These are phyloP conservation scores for Tyto alba DNA, from an alignment of 2,113 vertebrate species.

Conservation along the genomic window DNA sequence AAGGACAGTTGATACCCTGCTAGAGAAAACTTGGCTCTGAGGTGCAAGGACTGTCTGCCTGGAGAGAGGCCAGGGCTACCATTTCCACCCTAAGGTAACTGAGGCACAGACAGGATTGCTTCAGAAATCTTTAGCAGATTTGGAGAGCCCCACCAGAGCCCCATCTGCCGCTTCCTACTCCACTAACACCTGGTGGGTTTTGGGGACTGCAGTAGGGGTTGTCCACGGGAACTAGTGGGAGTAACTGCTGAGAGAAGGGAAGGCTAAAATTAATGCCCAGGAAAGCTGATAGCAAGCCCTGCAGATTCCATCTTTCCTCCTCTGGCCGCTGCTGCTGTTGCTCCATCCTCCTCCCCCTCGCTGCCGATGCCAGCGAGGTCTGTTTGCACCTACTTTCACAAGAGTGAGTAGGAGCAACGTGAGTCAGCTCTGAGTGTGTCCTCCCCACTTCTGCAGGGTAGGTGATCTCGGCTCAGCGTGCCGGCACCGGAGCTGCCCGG, in stretches of 20 bases:
- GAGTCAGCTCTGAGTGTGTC: neutral
- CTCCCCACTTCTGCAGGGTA: neutral
- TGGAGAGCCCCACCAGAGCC: neutral
- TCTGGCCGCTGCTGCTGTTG: neutral
- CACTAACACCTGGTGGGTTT: neutral
- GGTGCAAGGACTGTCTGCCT: neutral
- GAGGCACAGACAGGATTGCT: neutral
- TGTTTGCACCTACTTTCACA: neutral
- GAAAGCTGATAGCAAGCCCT: neutral
- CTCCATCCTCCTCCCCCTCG: neutral
- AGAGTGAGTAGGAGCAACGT: neutral
- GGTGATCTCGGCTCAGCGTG: neutral
- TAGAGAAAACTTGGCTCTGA: neutral
- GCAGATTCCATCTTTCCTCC: neutral
- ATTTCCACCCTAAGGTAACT: neutral
- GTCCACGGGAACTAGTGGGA: neutral
- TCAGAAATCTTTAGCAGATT: neutral
- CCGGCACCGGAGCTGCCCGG: neutral
- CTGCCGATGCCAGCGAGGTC: neutral
- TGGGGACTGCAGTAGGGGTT: neutral
- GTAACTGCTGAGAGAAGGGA: neutral
- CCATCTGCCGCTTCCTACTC: neutral
- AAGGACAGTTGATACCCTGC: neutral
- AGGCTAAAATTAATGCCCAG: neutral
- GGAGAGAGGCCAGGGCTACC: neutral